Evolutionary conservation across 1,140 invertebrate species (phyloP), one percentile per base, ranked within the genome.

Genomic region (Anadara kagoshimensis): DNA sequence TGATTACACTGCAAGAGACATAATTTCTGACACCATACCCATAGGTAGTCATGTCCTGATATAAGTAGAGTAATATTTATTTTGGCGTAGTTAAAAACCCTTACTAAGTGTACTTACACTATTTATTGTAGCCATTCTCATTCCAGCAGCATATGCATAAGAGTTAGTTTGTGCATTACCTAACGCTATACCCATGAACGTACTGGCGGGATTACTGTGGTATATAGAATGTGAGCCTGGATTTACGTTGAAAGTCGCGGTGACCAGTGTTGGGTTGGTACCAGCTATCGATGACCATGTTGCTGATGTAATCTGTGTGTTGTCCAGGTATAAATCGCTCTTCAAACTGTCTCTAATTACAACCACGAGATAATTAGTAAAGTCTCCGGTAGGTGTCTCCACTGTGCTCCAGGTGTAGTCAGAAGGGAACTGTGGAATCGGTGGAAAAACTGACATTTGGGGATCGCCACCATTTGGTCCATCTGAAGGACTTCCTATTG

Each of bases 131-230:
- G 57, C 57, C 5, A 58, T 3, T 2, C 57, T 29, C 20, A 41
- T 26, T 58, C 57, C 57, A 5, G 57, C 57, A 14, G 29, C 14
- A 58, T 58, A 58, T 18, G 26, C 57, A 41, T 58, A 58, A 7
- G 57, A 58, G 41, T 58, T 58, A n/a, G 14, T 16, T 36, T 58
- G 16, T 3, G 57, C 57, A 16, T 18, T 36, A 14, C 57, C 57
- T 4, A 36, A 41, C 18, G 57, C 29, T n/a, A 58, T 18, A n/a
- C 26, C 57, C 20, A 58, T 20, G 11, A 41, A 58, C n/a, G 57
- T 58, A 58, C 29, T 36, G 7, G 57, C 41, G n/a, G 57, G 57
- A 36, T 58, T 41, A 22, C 16, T 22, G 20, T 56, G 53, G 24
- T 56, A 56, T 11, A 56, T 22, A 7, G 53, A 22, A 56, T 56